These are phyloP conservation scores for Phenganax stokvisi DNA, from an alignment of 92 coral and sea anemone genomes.

Conservation along the genomic window DNA sequence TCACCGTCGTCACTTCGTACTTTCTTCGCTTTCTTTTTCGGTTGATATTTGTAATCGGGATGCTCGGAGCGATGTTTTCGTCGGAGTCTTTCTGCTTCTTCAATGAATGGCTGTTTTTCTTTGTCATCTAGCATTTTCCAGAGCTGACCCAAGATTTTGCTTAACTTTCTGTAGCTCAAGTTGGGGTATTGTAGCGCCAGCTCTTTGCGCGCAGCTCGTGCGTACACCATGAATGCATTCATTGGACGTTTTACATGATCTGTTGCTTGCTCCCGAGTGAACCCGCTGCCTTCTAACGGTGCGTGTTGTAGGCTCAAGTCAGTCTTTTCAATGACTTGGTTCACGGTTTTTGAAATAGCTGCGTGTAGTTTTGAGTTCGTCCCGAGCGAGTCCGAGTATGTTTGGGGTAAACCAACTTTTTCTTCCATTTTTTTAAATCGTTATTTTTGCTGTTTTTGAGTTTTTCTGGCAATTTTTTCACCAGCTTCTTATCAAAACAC, in stretches of 20 bases:
- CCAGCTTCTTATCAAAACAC: not conserved
- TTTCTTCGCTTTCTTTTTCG: slow-evolving; percentile 81
- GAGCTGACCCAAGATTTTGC: slow-evolving; percentile 89
- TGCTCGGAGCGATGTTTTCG: slow-evolving; percentile 93
- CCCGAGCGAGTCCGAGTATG: slow-evolving; percentile 9
- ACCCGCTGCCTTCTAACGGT: slow-evolving; percentile 79
- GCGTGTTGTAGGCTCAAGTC: slow-evolving; percentile 87
- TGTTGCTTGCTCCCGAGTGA: slow-evolving; percentile 58
- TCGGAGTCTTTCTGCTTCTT: slow-evolving; percentile 95
- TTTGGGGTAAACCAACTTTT: not conserved
- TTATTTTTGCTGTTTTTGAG: not conserved
- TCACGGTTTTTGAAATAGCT: slow-evolving; percentile 93
- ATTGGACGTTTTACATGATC: slow-evolving; percentile 97
- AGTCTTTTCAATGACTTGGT: slow-evolving; percentile 90
- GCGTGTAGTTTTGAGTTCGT: slow-evolving; percentile 34
- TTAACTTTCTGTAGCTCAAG: slow-evolving; percentile 90
- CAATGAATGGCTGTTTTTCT: slow-evolving; percentile 95
- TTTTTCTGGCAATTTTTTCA: not conserved
- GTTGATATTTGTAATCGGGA: slow-evolving; percentile 97
- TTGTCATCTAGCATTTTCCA: slow-evolving; percentile 94
- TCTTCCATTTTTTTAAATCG: slow-evolving; percentile 6
- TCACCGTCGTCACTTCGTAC: not conserved
- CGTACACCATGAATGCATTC: slow-evolving; percentile 99
- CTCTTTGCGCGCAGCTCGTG: slow-evolving; percentile 92
- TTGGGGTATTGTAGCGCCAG: slow-evolving; percentile 95